A percentile compares a stretch with the other conserved stretches of the same genome.
These are phyloP conservation scores for Eufriesea mexicana DNA, from an alignment of 1,140 invertebrate species.

Conservation along the genomic window DNA sequence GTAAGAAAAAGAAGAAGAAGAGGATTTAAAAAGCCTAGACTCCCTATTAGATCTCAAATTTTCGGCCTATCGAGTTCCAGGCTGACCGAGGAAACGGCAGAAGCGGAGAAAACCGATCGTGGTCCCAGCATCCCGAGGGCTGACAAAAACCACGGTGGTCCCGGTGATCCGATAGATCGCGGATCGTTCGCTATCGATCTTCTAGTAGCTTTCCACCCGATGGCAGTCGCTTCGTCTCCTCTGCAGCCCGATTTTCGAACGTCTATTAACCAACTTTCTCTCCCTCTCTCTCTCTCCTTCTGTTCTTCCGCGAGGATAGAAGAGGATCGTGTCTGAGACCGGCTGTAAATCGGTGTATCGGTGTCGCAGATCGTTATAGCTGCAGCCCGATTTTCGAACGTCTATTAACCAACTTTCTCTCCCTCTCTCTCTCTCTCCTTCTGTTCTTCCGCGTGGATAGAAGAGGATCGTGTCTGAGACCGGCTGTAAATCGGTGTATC, in stretches of 20 bases:
- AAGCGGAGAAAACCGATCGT: background rate
- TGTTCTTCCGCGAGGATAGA: conserved; percentile 5
- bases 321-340: conserved; percentile 29
- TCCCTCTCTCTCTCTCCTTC: background rate
- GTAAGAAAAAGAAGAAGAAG: background rate
- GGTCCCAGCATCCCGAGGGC: background rate
- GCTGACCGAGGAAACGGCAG: no score
- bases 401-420: conserved; percentile 42
- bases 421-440: background rate
- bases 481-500: conserved; percentile 29
- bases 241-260: conserved; percentile 30
- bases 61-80: conserved; percentile 20
- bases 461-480: conserved; percentile 29
- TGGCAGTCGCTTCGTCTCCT: conserved; percentile 26
- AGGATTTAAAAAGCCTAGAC: background rate
- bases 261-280: conserved; percentile 42
- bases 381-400: conserved; percentile 30
- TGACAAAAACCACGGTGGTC: background rate
- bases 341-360: conserved; percentile 32
- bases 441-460: conserved; percentile 9
- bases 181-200: conserved; percentile 30
- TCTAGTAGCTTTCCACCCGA: background rate
- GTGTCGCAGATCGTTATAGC: conserved; percentile 37
- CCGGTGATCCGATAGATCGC: conserved; percentile 12
- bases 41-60: conserved; percentile 17